Conservation (phyloP, 2,113 vertebrate genomes). For the Pipa parva region DNA sequence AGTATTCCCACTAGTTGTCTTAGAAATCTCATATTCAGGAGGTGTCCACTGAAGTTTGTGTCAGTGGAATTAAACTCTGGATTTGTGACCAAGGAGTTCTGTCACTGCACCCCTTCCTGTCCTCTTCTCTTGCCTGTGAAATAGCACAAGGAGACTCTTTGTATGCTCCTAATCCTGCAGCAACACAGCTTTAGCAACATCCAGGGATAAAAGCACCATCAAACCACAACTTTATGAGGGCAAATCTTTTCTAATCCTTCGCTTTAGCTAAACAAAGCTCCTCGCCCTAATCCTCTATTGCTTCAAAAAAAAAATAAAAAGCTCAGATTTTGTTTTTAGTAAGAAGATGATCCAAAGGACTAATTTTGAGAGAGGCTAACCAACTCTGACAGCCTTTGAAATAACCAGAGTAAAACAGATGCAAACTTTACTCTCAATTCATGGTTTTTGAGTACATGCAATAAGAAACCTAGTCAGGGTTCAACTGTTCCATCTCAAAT, state of each 20-base stretch:
- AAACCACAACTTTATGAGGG: constrained; percentile 96
- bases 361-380: constrained; percentile 92
- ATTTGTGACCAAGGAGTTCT: constrained; percentile 61
- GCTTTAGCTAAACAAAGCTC: constrained; percentile 96
- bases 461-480: constrained; percentile 64
- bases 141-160: constrained; percentile 92
- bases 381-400: constrained; percentile 89
- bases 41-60: constrained; percentile 62
- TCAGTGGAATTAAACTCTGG: constrained; percentile 63
- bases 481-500: constrained; percentile 61
- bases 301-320: constrained; percentile 67
- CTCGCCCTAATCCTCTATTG: constrained; percentile 87
- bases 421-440: constrained; percentile 65
- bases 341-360: constrained; percentile 89
- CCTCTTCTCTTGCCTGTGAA: constrained; percentile 77
- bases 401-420: constrained; percentile 67
- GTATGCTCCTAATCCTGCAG: constrained; percentile 88
- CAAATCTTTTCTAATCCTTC: constrained; percentile 96
- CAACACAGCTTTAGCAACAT: constrained; percentile 94
- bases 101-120: constrained; percentile 58
- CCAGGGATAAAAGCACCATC: constrained; percentile 96
- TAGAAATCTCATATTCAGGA: constrained; percentile 57
- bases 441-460: constrained; percentile 57
- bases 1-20: constrained; percentile 46
- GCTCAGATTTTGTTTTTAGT: constrained; percentile 85